Evolutionary conservation across 2,888 invertebrate species (phyloP).

Genomic region (Acanthosepion lycidas): DNA sequence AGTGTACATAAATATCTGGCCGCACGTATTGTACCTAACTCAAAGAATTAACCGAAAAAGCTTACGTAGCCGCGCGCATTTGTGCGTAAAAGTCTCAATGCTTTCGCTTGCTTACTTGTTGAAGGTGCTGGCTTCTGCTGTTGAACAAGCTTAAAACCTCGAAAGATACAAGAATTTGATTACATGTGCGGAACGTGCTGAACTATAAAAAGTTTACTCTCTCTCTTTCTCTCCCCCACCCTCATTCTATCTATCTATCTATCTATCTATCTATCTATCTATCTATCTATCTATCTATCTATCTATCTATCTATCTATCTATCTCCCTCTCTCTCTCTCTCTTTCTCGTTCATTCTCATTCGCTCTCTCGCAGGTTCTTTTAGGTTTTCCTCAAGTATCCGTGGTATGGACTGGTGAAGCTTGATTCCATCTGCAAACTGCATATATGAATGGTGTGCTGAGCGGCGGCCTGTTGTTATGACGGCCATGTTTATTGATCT

Average conservation of each 20-base stretch:
- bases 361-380: too few relatives aligned
- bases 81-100: neutral
- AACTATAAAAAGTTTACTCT: neutral
- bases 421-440: neutral
- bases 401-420: neutral
- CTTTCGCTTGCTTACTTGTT: neutral
- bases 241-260: too few relatives aligned
- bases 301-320: too few relatives aligned
- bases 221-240: too few relatives aligned
- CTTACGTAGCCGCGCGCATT: neutral
- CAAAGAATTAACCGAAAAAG: neutral
- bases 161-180: neutral
- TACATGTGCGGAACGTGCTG: neutral
- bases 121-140: neutral
- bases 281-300: too few relatives aligned
- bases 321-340: too few relatives aligned
- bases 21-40: neutral
- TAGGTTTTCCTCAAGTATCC: neutral
- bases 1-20: neutral
- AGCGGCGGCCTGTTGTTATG: neutral
- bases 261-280: too few relatives aligned
- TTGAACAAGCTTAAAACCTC: slow-evolving; percentile 18
- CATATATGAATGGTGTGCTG: neutral
- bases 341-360: too few relatives aligned
- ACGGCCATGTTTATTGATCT: slow-evolving; percentile 33